Evolutionary conservation across 2,113 vertebrate species (phyloP).

Genomic region (Okapia johnstoni): DNA sequence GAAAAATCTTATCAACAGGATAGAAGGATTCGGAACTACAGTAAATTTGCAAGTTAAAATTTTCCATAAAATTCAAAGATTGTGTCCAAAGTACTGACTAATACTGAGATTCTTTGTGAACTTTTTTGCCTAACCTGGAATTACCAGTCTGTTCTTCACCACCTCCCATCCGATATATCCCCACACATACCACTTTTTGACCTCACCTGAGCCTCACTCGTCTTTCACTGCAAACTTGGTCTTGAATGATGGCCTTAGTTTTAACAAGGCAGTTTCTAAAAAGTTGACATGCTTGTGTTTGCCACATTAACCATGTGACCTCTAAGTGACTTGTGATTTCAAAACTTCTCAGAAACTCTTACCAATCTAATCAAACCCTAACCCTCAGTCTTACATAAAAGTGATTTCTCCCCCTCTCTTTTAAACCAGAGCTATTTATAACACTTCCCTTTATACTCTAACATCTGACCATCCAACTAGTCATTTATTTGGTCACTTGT

Average conservation of each 20-base stretch:
- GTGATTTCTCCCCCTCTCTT: not conserved
- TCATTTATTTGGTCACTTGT: not conserved
- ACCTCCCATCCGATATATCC: not conserved
- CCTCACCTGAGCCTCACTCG: not conserved
- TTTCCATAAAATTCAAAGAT: not conserved
- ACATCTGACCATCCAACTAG: not conserved
- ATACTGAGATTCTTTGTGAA: not conserved
- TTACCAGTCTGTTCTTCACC: not conserved
- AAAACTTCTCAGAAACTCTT: not conserved
- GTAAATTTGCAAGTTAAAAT: not conserved
- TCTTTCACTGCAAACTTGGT: not conserved
- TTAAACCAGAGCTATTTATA: not conserved
- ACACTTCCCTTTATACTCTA: not conserved
- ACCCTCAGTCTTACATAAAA: not conserved
- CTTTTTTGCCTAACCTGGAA: not conserved
- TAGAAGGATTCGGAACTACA: not conserved
- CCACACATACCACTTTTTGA: rapidly evolving
- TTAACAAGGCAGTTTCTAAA: not conserved
- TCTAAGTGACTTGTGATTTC: not conserved
- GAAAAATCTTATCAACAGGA: not conserved
- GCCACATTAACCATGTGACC: not conserved
- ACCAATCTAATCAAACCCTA: not conserved
- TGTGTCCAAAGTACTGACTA: not conserved
- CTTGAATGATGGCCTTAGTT: not conserved
- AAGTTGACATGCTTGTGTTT: not conserved